These are phyloP conservation scores for Cerceris rybyensis DNA, from an alignment of 2,888 invertebrate species.

Conservation along the genomic window DNA sequence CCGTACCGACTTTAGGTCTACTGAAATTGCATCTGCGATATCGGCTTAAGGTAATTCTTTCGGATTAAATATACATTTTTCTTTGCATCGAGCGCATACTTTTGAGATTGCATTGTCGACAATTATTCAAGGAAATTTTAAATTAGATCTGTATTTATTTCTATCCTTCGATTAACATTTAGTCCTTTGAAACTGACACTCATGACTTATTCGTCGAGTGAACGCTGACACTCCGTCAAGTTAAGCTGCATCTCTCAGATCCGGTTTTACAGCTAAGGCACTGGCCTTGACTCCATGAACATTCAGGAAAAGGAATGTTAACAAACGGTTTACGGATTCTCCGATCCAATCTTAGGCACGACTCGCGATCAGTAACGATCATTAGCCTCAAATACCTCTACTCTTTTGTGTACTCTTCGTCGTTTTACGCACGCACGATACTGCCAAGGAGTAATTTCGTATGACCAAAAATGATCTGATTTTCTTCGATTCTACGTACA, in stretches of 20 bases:
- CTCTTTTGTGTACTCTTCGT: constrained; percentile 18
- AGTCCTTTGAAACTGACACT: constrained; percentile 32
- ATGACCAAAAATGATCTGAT: not conserved
- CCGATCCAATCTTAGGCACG: constrained; percentile 12
- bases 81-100: too few species aligned
- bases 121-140: too few species aligned
- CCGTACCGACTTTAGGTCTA: too few species aligned
- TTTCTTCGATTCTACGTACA: not conserved
- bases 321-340: constrained; percentile 40
- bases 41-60: too few species aligned
- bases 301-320: constrained; percentile 54
- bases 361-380: constrained; percentile 15
- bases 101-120: too few species aligned
- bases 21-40: too few species aligned
- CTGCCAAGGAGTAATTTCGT: too few species aligned
- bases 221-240: constrained; percentile 28
- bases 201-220: constrained; percentile 28
- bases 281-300: constrained; percentile 54
- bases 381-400: constrained; percentile 22
- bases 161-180: not conserved
- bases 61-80: too few species aligned
- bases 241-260: constrained; percentile 48
- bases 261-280: constrained; percentile 58
- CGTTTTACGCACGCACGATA: not conserved
- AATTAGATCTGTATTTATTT: too few species aligned